Evolutionary conservation across 2,888 invertebrate genomes (phyloP).

Genomic region (Microctonus hyperodae): DNA sequence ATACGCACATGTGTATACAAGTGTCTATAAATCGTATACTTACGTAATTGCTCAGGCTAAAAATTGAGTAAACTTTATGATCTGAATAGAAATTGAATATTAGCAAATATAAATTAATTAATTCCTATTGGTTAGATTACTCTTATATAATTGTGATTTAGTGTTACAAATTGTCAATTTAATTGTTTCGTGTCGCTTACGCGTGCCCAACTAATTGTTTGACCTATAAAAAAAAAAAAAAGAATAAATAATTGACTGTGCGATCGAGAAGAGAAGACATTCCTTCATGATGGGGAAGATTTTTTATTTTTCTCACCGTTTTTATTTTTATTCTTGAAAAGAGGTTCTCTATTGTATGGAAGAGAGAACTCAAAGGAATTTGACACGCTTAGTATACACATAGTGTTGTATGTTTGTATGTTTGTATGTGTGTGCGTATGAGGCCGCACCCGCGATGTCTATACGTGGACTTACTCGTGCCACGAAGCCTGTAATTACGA

Average conservation of each 20-base stretch:
- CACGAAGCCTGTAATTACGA: slow-evolving; percentile 49
- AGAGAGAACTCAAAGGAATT: slow-evolving; percentile 19
- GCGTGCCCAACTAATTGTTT: neutral
- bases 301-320: neutral
- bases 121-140: neutral
- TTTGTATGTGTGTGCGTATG: slow-evolving; percentile 29
- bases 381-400: neutral
- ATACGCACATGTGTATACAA: neutral
- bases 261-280: neutral
- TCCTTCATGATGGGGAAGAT: neutral
- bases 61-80: neutral
- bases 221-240: too few relatives aligned
- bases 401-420: slow-evolving; percentile 19
- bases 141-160: neutral
- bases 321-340: neutral
- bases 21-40: neutral
- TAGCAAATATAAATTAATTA: neutral
- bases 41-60: neutral
- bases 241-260: neutral
- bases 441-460: slow-evolving; percentile 31
- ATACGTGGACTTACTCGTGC: slow-evolving; percentile 39
- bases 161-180: neutral
- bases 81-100: neutral
- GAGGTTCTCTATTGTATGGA: neutral
- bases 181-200: neutral